These are phyloP conservation scores for Macroglossus sobrinus DNA, from an alignment of 2,113 vertebrate genomes.

Conservation along the genomic window DNA sequence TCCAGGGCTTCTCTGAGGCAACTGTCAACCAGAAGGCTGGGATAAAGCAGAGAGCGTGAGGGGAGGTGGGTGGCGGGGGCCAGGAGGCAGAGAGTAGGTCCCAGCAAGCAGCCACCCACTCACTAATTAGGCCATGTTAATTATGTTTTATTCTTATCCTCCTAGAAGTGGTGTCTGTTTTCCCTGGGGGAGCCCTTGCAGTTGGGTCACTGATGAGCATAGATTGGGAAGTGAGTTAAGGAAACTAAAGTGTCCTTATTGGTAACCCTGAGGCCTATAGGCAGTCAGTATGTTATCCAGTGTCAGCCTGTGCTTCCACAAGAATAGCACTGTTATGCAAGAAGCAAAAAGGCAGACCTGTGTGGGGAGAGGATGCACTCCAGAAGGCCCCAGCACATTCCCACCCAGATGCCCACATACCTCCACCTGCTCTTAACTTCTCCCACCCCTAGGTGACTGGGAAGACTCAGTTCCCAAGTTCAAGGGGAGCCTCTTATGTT, in stretches of 20 bases:
- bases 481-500: not conserved
- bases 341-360: not conserved
- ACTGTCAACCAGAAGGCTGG: slow-evolving; percentile 32
- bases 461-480: not conserved
- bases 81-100: not conserved
- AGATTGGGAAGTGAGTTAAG: not conserved
- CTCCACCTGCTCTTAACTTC: not conserved
- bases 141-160: not conserved
- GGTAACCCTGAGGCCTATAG: not conserved
- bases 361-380: not conserved
- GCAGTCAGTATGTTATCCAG: too few species aligned
- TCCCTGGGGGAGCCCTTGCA: not conserved
- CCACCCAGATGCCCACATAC: not conserved
- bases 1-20: slow-evolving; percentile 54
- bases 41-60: not conserved
- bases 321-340: accelerated
- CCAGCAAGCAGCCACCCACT: not conserved
- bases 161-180: not conserved
- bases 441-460: not conserved
- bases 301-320: not conserved
- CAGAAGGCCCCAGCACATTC: not conserved
- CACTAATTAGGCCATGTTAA: not conserved
- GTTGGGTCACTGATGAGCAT: not conserved
- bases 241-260: not conserved
- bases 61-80: too few species aligned